These are phyloP conservation scores for Sylvicapra grimmia DNA, from an alignment of 2,113 vertebrate genomes.

Conservation along the genomic window DNA sequence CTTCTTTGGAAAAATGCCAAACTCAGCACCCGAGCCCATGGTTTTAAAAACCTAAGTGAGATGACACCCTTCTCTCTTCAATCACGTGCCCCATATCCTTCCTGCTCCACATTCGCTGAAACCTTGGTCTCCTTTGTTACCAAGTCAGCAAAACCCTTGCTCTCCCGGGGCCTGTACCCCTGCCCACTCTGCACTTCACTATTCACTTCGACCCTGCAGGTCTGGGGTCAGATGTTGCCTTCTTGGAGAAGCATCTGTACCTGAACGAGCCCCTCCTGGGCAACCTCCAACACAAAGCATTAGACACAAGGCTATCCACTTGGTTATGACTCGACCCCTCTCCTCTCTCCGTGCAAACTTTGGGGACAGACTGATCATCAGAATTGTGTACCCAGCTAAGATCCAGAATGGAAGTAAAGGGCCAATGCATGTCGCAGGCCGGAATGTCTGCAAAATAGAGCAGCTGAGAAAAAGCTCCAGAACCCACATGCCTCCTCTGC, in stretches of 20 bases:
- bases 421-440: neutral
- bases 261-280: neutral
- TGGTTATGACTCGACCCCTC: neutral
- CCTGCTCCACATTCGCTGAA: neutral
- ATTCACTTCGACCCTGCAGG: neutral
- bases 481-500: neutral
- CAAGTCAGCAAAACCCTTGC: neutral
- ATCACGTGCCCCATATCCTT: neutral
- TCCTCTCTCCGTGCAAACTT: neutral
- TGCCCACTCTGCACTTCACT: neutral
- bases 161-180: neutral
- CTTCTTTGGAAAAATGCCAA: neutral
- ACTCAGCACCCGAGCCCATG: neutral
- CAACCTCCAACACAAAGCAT: neutral
- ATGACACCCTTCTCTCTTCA: neutral
- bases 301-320: neutral
- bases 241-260: neutral
- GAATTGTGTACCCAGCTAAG: neutral
- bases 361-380: neutral
- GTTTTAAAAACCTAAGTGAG: neutral
- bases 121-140: neutral
- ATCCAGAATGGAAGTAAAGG: neutral
- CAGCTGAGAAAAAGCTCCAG: neutral
- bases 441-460: neutral
- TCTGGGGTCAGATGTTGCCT: neutral